phyloP scores from a whole-genome alignment of 2,888 invertebrate genomes.

The Falcaria lacertinaria region DNA sequence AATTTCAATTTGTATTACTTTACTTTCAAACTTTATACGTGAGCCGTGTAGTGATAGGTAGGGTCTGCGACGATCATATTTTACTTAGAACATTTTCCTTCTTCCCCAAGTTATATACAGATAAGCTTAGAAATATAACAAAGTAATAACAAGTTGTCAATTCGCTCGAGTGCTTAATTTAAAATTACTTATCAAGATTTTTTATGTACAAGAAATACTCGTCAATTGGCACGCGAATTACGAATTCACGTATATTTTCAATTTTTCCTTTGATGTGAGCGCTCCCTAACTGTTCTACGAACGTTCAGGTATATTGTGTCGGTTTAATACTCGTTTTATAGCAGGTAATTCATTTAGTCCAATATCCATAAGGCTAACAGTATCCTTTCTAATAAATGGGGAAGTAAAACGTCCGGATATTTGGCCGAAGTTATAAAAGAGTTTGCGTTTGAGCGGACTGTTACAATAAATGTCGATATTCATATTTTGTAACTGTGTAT shows the following conservation, averaged over 20 bases:
- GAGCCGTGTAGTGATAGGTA: neutral
- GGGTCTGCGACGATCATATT: neutral
- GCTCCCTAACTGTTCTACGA: too few species aligned
- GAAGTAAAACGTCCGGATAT: neutral
- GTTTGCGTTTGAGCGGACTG: neutral
- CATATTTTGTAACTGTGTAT: too few species aligned
- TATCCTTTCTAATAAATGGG: neutral
- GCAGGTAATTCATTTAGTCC: conserved; percentile 1
- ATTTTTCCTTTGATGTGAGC: too few species aligned
- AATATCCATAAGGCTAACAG: neutral
- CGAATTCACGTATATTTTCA: too few species aligned
- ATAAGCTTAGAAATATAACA: too few species aligned
- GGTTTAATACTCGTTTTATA: conserved; percentile 1
- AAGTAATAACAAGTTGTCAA: too few species aligned
- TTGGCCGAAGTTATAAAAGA: neutral
- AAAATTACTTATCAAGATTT: too few species aligned
- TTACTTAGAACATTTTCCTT: too few species aligned
- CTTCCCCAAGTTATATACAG: too few species aligned
- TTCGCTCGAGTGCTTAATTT: too few species aligned
- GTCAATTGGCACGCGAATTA: too few species aligned
- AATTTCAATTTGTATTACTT: neutral
- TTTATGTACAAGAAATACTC: too few species aligned
- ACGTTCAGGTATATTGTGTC: neutral
- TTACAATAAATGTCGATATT: neutral
- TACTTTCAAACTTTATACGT: neutral